Conservation (phyloP, 2,888 invertebrate species). For the Plebejus melissa region DNA sequence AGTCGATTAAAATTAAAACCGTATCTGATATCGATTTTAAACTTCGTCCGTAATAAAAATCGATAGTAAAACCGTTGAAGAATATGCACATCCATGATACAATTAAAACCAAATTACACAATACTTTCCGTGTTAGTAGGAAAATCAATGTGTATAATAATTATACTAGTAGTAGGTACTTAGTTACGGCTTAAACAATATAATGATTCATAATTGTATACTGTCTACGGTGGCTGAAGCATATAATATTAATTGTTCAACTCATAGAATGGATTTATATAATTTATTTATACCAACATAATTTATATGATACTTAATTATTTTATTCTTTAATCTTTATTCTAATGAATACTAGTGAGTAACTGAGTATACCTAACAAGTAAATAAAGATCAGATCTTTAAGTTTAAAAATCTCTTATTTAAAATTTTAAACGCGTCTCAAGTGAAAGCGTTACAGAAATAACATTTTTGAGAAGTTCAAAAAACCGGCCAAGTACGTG, state of each 20-base stretch:
- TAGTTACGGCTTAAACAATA: conserved; percentile 15
- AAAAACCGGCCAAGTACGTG: too few relatives aligned
- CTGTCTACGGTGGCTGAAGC: neutral
- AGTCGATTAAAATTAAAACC: neutral
- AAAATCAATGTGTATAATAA: neutral
- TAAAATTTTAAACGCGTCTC: too few relatives aligned
- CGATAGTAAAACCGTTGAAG: neutral
- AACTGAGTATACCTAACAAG: too few relatives aligned
- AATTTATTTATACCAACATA: neutral
- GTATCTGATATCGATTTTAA: neutral
- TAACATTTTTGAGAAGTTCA: too few relatives aligned
- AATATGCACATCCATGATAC: neutral
- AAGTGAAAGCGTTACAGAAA: too few relatives aligned
- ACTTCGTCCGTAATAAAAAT: neutral
- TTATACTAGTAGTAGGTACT: neutral
- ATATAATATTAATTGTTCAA: neutral
- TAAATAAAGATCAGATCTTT: too few relatives aligned
- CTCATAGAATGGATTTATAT: neutral
- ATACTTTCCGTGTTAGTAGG: conserved; percentile 20
- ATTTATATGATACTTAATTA: neutral
- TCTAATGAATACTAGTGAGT: too few relatives aligned
- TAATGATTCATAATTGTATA: conserved; percentile 7
- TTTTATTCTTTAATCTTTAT: neutral
- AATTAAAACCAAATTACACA: neutral
- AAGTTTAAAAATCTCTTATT: too few relatives aligned